phyloP scores from a whole-genome alignment of 2,888 invertebrate genomes.

The Liopterus haemorrhoidalis region DNA sequence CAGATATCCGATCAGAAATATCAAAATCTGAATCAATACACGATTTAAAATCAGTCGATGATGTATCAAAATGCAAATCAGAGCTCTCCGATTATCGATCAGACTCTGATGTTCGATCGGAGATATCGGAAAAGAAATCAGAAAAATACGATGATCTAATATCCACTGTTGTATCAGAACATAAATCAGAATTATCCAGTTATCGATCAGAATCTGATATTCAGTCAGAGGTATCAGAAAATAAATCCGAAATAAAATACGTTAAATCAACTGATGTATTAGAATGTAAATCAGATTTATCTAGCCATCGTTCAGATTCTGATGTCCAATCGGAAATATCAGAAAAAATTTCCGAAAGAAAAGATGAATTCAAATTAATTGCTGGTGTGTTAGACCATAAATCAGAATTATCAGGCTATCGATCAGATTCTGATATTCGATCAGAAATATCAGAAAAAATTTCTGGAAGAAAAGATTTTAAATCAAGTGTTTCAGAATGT shows the following conservation, averaged over 20 bases:
- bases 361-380: not conserved
- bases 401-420: slow-evolving; percentile 1
- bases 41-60: not conserved
- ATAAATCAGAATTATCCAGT: slow-evolving; percentile 6
- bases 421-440: not conserved
- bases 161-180: slow-evolving; percentile 3
- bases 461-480: not conserved
- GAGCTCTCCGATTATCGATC: not conserved
- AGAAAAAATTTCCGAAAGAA: slow-evolving; percentile 2
- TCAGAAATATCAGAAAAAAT: slow-evolving; percentile 1
- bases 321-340: not conserved
- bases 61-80: not conserved
- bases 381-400: not conserved
- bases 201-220: slow-evolving; percentile 3
- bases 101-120: not conserved
- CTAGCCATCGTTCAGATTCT: too few species aligned
- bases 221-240: not conserved
- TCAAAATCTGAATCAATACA: not conserved
- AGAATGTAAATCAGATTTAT: not conserved
- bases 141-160: not conserved
- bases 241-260: not conserved
- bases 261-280: not conserved
- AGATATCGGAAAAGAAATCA: not conserved
- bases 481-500: not conserved
- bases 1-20: not conserved